Evolutionary conservation across 2,888 invertebrate species (phyloP).

Genomic region (Cinara cedri): DNA sequence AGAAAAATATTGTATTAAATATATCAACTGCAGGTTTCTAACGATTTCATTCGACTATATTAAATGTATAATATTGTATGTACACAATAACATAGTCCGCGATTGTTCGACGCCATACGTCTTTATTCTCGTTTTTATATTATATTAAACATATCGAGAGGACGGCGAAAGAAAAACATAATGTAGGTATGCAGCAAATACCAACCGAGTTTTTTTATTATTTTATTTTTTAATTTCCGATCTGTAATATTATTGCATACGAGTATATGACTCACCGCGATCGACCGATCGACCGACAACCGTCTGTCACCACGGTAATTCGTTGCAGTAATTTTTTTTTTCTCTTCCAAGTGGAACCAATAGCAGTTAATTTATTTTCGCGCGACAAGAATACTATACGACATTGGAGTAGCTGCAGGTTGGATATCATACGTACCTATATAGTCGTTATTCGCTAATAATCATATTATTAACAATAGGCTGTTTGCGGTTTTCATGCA

Average conservation of each 20-base stretch:
- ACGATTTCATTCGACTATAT: no score
- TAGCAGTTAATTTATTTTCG: slow-evolving; percentile 52
- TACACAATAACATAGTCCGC: no score
- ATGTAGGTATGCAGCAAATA: background rate
- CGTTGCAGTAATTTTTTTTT: slow-evolving; percentile 17
- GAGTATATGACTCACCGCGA: slow-evolving; percentile 18
- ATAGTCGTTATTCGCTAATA: no score
- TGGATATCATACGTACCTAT: no score
- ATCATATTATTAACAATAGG: slow-evolving; percentile 31
- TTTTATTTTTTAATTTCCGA: background rate
- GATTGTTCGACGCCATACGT: background rate
- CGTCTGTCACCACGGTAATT: slow-evolving; percentile 6
- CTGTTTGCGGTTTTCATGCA: slow-evolving; percentile 28
- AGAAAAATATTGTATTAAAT: no score
- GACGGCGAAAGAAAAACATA: background rate
- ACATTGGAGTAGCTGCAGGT: slow-evolving; percentile 21
- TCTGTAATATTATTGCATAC: background rate
- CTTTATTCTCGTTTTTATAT: background rate
- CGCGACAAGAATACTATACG: slow-evolving; percentile 28
- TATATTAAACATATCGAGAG: background rate
- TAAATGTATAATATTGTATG: no score
- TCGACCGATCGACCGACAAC: slow-evolving; percentile 1
- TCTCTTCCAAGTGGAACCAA: slow-evolving; percentile 35
- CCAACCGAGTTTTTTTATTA: background rate
- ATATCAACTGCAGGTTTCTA: no score